Base-by-base conservation (phyloP, 2,797 vertebrate species). In the Sciurus vulgaris region DNA sequence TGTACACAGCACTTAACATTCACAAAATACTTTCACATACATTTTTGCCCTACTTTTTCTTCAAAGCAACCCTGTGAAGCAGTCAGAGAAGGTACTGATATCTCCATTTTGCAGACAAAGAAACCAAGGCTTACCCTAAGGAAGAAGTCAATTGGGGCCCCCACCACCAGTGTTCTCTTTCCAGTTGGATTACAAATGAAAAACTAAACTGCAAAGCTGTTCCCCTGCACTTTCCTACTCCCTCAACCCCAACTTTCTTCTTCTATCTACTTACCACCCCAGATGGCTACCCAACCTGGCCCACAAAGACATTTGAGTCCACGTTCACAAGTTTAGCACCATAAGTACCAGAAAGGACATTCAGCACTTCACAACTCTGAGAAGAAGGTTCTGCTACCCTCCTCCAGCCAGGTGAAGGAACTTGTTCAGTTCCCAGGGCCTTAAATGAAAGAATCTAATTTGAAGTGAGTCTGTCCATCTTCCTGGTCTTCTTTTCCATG, bases 51-150 rank as follows among this genome's bases (percentile, higher is more conserved):
- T 30, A 54, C 44, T 85, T 93, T 82, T 85, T 89, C 91, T 85
- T 94, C 63, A 67, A 4, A 73, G 70, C 12, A 91, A 33, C 67
- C 49, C 77, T 94, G 41, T n/a, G 83, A 90, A 28, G 41, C 69
- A 56, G 47, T 56, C 33, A 89, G 33, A 88, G 63, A 79, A 90
- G 54, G 47, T 24, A 90, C 26, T n/a, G 20, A 24, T 61, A 82
- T 38, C 41, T 90, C 87, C 95, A 93, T 96, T 98, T 96, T 96
- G 92, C 70, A 94, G 47, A 89, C 83, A 51, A 93, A 96, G 95
- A 97, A 98, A 97, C 93, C 96, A 96, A 97, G 97, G 97, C 95
- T 95, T 88, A 70, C n/a, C 63, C 88, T 77, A 44, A 84, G 56
- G 9, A 89, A 91, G 49, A n/a, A 7, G 12, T 54, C 65, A 54